Evolutionary conservation across 2,888 invertebrate species (phyloP).

Genomic region (Paralinhomoeus sp.): DNA sequence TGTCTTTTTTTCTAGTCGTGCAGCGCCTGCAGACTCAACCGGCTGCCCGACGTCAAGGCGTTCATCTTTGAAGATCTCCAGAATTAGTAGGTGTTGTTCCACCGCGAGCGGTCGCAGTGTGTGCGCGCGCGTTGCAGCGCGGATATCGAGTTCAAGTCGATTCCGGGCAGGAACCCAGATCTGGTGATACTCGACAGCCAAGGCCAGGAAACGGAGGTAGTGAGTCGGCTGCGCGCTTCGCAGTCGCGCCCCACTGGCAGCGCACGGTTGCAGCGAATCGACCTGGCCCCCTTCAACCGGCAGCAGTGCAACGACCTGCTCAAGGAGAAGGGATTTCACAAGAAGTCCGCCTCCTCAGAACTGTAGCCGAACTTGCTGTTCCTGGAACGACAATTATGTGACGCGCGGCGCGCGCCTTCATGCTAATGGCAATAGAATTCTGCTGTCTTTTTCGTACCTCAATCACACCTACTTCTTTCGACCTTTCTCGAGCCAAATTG

Average conservation of each 20-base stretch:
- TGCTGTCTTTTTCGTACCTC: no score
- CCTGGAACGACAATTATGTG: no score
- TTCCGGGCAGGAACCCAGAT: slow-evolving; percentile 21
- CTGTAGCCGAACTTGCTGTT: no score
- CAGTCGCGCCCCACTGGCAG: background rate
- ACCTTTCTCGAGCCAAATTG: no score
- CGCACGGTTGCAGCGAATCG: slow-evolving; percentile 29
- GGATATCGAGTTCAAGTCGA: slow-evolving; percentile 20
- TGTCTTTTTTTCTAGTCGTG: slow-evolving; percentile 29
- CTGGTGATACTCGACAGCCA: slow-evolving; percentile 16
- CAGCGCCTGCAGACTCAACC: slow-evolving; percentile 29
- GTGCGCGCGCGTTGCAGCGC: slow-evolving; percentile 18
- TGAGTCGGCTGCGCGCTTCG: slow-evolving; percentile 1
- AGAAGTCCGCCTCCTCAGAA: slow-evolving; percentile 11
- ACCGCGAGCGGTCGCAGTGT: no score
- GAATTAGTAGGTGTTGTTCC: slow-evolving; percentile 20
- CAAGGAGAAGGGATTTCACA: slow-evolving; percentile 16
- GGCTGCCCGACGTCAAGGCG: slow-evolving; percentile 26
- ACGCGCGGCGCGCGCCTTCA: no score
- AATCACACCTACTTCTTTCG: no score
- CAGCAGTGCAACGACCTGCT: slow-evolving; percentile 43
- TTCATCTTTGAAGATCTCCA: slow-evolving; percentile 27
- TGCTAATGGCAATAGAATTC: no score
- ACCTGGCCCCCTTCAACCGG: slow-evolving; percentile 37
- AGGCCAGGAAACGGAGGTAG: slow-evolving; percentile 36